Conservation (phyloP, 2,113 vertebrate species). For the Corapipo altera region DNA sequence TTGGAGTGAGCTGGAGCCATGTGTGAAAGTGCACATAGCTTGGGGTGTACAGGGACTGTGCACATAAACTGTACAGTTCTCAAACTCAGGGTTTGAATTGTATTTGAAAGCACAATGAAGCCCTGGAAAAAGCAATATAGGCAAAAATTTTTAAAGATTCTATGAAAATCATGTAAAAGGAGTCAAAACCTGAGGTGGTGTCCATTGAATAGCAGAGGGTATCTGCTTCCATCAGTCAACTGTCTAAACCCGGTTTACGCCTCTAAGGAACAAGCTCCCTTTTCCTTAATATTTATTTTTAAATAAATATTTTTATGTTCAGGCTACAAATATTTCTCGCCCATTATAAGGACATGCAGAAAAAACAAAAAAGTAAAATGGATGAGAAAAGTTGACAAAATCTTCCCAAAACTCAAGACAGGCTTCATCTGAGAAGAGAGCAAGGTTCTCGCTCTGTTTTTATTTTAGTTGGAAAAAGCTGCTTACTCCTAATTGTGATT, state of each 20-base stretch:
- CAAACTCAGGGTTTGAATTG: not conserved
- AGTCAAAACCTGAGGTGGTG: not conserved
- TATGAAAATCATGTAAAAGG: not conserved
- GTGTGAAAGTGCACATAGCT: not conserved
- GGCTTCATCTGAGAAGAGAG: not conserved
- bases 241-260: not conserved
- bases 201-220: not conserved
- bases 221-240: not conserved
- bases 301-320: not conserved
- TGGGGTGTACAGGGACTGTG: not conserved
- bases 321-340: not conserved
- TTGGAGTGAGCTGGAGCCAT: not conserved
- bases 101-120: not conserved
- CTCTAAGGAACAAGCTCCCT: not conserved
- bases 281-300: not conserved
- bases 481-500: constrained; percentile 56
- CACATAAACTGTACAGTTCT: not conserved
- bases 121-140: not conserved
- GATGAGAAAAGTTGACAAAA: not conserved
- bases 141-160: not conserved
- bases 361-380: constrained; percentile 17
- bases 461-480: constrained; percentile 1
- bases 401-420: not conserved
- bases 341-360: not conserved
- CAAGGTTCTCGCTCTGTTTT: constrained; percentile 9